Base-by-base conservation (phyloP, 2,113 vertebrate species). In the Potamarius usumacintae region DNA sequence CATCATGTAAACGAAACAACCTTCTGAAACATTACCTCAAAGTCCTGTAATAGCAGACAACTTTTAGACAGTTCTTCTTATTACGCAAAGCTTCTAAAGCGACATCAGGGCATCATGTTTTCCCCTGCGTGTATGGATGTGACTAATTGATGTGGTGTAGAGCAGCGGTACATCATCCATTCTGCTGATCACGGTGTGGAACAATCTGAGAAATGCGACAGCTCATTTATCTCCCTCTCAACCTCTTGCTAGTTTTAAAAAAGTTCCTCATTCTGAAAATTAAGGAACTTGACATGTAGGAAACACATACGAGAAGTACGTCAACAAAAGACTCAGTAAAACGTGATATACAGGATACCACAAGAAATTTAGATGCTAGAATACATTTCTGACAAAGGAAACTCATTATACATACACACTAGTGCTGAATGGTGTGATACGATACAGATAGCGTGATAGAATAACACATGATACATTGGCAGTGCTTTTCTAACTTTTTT, bases 211-310 rank as follows among this genome's bases (percentile, higher is more conserved):
- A 25, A 42, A 30, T 25, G 5, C 0, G 10, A 71, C 18, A 17
- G 65, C 20, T 53, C 15, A 52, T 79, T 34, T 42, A 42, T 57
- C n/a, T 22, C 10, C 42, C 58, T 65, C 76, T 80, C 20, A 0
- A 50, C 63, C 77, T 76, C 50, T 86, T 14, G 18, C 62, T 48
- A 18, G 1, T 42, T 86, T 69, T 50, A 71, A 52, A 42, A 53
- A 69, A 53, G 67, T 87, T 87, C 86, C 86, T 83, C 80, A 76
- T 82, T 83, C 48, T 76, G 6, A 60, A 53, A 76, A 87, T 63
- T 52, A 50, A 76, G 86, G 86, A 87, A 87, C 55, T 87, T n/a
- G 22, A 34, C 53, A 18, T 69, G 20, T 57, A 79, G 14, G 20
- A 57, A 81, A 48, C 1, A 9, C 20, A 42, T 42, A 50, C 48